phyloP scores from a whole-genome alignment of 2,113 vertebrate species.

The Microcebus ravelobensis region DNA sequence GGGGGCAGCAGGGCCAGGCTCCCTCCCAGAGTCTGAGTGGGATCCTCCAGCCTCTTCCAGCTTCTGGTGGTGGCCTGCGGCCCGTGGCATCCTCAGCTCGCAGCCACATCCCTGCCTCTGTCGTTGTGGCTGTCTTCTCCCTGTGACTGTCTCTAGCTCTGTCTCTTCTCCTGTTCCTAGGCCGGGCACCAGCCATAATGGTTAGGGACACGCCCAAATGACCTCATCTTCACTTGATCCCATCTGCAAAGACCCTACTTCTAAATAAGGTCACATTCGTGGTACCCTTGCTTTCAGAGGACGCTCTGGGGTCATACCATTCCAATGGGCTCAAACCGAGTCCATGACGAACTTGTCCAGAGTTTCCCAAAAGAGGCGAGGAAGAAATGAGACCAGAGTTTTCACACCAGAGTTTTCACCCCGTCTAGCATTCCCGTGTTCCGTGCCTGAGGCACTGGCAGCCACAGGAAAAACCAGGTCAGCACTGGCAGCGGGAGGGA shows the following conservation, averaged over 20 bases:
- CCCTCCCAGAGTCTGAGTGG: fast-evolving
- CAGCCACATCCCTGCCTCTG: not conserved
- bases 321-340: not conserved
- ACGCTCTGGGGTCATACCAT: too few species aligned
- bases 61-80: not conserved
- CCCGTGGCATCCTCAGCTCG: too few species aligned
- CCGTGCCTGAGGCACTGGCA: fast-evolving
- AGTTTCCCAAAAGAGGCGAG: not conserved
- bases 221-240: not conserved
- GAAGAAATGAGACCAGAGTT: not conserved
- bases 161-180: not conserved
- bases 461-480: not conserved
- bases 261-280: not conserved
- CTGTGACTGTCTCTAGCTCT: not conserved
- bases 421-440: fast-evolving
- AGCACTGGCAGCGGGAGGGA: not conserved
- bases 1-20: fast-evolving
- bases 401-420: not conserved
- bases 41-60: not conserved
- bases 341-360: not conserved
- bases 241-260: not conserved
- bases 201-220: not conserved
- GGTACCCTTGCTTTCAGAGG: not conserved
- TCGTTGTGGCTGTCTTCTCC: not conserved
- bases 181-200: not conserved